Percentiles rank a stretch among this genome's conserved stretches.
These are phyloP conservation scores for Alloplasta piceator DNA, from an alignment of 2,888 invertebrate species.

Conservation along the genomic window DNA sequence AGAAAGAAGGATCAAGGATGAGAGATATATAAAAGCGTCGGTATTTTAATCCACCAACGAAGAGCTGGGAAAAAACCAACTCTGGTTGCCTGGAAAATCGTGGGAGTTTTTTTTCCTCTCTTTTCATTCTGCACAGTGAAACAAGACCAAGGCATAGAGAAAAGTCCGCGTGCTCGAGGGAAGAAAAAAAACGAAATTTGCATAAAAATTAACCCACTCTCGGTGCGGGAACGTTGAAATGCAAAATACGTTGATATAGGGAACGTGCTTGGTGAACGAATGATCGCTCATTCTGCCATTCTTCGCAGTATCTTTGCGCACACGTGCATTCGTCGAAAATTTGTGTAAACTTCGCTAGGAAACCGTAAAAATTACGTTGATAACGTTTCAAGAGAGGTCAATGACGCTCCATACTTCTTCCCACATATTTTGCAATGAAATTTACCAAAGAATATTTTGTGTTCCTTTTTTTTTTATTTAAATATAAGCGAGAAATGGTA, in stretches of 20 bases:
- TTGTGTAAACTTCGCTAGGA: conserved; percentile 17
- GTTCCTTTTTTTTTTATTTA: too few relatives aligned
- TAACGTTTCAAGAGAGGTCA: too few relatives aligned
- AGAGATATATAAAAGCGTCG: neutral
- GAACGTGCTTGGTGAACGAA: conserved; percentile 46
- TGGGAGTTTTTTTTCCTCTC: conserved; percentile 5
- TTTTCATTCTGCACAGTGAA: neutral
- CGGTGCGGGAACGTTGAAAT: conserved; percentile 33
- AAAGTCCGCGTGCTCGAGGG: neutral
- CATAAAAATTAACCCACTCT: conserved; percentile 59
- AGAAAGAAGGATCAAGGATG: conserved; percentile 20
- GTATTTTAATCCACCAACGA: conserved; percentile 7
- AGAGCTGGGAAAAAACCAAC: conserved; percentile 10
- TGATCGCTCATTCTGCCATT: neutral
- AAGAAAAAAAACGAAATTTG: conserved; percentile 29
- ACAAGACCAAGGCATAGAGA: too few relatives aligned
- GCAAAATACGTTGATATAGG: conserved; percentile 55
- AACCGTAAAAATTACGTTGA: too few relatives aligned
- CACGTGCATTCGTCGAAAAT: conserved; percentile 11
- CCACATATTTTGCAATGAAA: too few relatives aligned
- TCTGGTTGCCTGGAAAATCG: neutral
- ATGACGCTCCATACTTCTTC: too few relatives aligned
- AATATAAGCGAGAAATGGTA: too few relatives aligned
- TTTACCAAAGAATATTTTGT: too few relatives aligned
- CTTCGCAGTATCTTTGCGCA: conserved; percentile 7